A percentile compares a stretch with the other conserved stretches of the same genome.
phyloP scores from a whole-genome alignment of 2,888 invertebrate genomes.

The Meta bourneti region DNA sequence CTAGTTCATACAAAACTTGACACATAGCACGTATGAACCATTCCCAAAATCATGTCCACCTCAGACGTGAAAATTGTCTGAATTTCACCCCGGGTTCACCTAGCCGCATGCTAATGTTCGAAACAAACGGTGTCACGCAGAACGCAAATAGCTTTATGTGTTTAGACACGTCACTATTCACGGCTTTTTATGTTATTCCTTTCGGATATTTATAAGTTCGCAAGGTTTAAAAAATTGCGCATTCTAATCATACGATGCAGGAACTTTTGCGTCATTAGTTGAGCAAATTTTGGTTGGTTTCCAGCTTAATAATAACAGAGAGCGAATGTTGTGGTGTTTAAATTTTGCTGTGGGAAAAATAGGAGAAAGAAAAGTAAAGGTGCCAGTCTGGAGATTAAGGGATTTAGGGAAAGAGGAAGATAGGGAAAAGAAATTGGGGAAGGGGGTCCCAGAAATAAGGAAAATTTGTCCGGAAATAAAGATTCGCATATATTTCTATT shows the following conservation, averaged over 20 bases:
- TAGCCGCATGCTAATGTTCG: neutral
- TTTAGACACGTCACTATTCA: neutral
- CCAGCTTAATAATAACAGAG: neutral
- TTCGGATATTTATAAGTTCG: neutral
- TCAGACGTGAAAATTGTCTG: neutral
- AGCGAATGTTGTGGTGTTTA: neutral
- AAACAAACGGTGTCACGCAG: neutral
- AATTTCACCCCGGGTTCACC: neutral
- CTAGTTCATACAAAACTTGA: neutral
- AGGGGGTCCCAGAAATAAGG: too few species aligned
- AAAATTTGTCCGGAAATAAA: too few species aligned
- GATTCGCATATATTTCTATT: too few species aligned
- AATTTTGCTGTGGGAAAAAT: neutral
- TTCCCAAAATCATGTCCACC: neutral
- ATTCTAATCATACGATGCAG: neutral
- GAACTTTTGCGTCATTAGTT: neutral
- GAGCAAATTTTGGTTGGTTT: neutral
- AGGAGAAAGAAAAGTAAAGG: too few species aligned
- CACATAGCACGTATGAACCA: neutral
- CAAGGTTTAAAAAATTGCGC: neutral
- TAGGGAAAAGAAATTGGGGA: too few species aligned
- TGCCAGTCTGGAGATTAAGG: too few species aligned
- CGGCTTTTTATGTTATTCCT: neutral
- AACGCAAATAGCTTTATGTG: neutral
- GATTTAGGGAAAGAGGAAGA: too few species aligned